phyloP scores from a whole-genome alignment of 2,888 invertebrate species.

The Augiades crinisus region DNA sequence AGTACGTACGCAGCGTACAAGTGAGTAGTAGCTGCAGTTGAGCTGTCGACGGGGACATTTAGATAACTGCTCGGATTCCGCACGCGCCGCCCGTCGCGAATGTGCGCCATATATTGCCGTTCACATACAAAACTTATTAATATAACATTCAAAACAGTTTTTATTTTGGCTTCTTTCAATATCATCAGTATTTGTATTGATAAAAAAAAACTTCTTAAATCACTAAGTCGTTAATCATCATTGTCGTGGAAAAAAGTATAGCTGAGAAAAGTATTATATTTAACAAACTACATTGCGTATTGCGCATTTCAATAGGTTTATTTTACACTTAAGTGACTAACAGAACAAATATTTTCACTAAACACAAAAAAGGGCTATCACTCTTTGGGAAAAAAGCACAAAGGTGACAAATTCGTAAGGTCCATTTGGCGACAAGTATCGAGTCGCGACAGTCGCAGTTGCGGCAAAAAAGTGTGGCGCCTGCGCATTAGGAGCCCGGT shows the following conservation, averaged over 20 bases:
- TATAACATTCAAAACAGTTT: not conserved
- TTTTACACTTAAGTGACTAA: conserved; percentile 3
- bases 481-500: conserved; percentile 63
- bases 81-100: not conserved
- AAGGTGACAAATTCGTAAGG: conserved; percentile 15
- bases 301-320: not conserved
- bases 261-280: too few relatives aligned
- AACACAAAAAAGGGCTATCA: conserved; percentile 15
- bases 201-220: not conserved
- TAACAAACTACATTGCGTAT: not conserved
- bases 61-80: not conserved
- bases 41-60: not conserved
- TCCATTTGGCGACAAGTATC: conserved; percentile 10
- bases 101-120: not conserved
- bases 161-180: not conserved
- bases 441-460: conserved; percentile 9
- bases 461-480: conserved; percentile 51
- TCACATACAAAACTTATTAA: not conserved
- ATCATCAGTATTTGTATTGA: not conserved
- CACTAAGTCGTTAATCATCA: too few relatives aligned
- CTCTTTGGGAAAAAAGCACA: conserved; percentile 13
- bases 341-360: conserved; percentile 7
- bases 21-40: not conserved
- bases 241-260: too few relatives aligned
- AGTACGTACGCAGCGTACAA: too few relatives aligned